phyloP scores from a whole-genome alignment of 2,888 invertebrate species.

The Stegana nigrithorax region DNA sequence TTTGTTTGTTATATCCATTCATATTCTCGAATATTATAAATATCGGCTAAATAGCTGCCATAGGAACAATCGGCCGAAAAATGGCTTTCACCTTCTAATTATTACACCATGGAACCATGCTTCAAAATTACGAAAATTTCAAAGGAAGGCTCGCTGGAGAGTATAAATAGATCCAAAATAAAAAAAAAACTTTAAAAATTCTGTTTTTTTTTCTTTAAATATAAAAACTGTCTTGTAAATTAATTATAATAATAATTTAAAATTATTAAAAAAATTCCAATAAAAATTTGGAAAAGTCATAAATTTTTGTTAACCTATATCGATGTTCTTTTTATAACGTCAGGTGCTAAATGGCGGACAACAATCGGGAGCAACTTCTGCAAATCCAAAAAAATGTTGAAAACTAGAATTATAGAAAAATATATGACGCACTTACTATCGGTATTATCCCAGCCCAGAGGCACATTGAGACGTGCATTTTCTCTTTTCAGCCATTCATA shows the following conservation, averaged over 20 bases:
- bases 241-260: neutral
- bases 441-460: constrained; percentile 73
- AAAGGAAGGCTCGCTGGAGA: no score
- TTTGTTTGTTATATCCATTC: no score
- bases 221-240: neutral
- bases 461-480: constrained; percentile 76
- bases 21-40: no score
- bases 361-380: constrained; percentile 52
- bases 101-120: no score
- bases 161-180: no score
- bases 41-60: no score
- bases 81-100: no score
- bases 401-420: neutral
- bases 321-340: no score
- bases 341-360: constrained; percentile 44
- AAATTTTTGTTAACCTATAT: neutral
- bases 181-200: neutral
- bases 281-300: neutral
- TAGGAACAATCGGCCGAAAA: no score
- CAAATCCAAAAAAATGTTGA: constrained; percentile 22
- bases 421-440: constrained; percentile 52
- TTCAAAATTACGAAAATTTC: no score
- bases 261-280: neutral
- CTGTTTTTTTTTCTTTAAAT: neutral
- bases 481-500: constrained; percentile 79